Base-by-base conservation (phyloP, 2,888 invertebrate species). In the Itoplectis maculator region DNA sequence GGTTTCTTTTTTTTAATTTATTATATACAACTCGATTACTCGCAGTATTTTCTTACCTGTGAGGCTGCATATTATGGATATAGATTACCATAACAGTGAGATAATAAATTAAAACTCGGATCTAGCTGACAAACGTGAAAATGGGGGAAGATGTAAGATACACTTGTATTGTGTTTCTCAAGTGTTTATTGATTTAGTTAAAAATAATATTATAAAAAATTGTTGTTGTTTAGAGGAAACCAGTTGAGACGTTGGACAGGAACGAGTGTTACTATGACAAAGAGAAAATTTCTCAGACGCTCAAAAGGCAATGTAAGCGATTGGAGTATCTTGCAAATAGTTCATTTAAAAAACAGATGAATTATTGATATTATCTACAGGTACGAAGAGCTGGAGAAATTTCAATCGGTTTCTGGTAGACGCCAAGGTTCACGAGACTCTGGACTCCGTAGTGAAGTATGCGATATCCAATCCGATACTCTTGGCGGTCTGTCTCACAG, bases 401-500 rank as follows among this genome's bases (percentile, higher is more conserved):
- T 76, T 83, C 35, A 84, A 78, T 54, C 82, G 82, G 37, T 74
- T 84, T 13, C 54, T 87, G 54, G 59, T 80, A 11, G 86, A 88
- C n/a, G 73, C 79, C 29, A 84, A 81, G 37, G 49, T 87, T 18
- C 84, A 72, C 56, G 86, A 88, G 29, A 81, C 70, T n/a, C 6
- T 86, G 29, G 65, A 86, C 29, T 51, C 3, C 8, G 35, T 77
- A 3, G 59, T 74, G 4, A 83, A 83, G 49, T 86, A 83, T 72
- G 79, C 80, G 9, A 85, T 56, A 61, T 81, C 82, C 56, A 82
- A 84, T 40, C 86, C 79, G 6, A 47, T 82, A 68, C 84, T 86
- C 13, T 49, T 86, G 29, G 81, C 78, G 47, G 73, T 61, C 49
- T 81, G 77, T 42, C 45, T 83, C 6, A 61, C 79, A 6, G 49